A percentile compares a stretch with the other conserved stretches of the same genome.
These are phyloP conservation scores for Oxycera nigricornis DNA, from an alignment of 2,888 invertebrate genomes.

Conservation along the genomic window DNA sequence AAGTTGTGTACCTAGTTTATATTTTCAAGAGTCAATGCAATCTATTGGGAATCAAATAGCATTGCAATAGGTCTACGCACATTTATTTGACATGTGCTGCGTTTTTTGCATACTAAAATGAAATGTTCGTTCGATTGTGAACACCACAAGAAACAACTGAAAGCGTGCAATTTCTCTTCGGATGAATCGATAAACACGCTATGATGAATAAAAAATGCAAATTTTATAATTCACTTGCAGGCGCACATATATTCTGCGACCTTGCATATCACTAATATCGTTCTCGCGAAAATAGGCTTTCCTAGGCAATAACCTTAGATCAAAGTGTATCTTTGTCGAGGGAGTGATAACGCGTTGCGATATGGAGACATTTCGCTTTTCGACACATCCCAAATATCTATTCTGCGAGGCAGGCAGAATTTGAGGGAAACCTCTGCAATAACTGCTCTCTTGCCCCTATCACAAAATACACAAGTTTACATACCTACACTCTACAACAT, in stretches of 20 bases:
- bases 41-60: neutral
- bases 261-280: constrained; percentile 24
- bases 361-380: constrained; percentile 30
- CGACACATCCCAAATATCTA: constrained; percentile 8
- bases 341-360: constrained; percentile 38
- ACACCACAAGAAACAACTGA: neutral
- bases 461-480: neutral
- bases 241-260: constrained; percentile 8
- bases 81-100: neutral
- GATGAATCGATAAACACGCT: constrained; percentile 23
- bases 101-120: neutral
- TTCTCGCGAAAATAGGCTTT: constrained; percentile 13
- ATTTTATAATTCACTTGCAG: constrained; percentile 36
- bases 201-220: constrained; percentile 29
- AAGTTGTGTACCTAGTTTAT: too few species aligned
- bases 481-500: neutral
- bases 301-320: constrained; percentile 25
- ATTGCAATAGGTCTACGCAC: neutral
- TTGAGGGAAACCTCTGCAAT: neutral
- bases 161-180: constrained; percentile 16
- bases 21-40: too few species aligned
- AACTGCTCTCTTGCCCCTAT: too few species aligned
- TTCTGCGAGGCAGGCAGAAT: neutral
- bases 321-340: constrained; percentile 34
- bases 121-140: neutral